phyloP scores from a whole-genome alignment of 1,140 invertebrate genomes.

The Euwallacea similis region DNA sequence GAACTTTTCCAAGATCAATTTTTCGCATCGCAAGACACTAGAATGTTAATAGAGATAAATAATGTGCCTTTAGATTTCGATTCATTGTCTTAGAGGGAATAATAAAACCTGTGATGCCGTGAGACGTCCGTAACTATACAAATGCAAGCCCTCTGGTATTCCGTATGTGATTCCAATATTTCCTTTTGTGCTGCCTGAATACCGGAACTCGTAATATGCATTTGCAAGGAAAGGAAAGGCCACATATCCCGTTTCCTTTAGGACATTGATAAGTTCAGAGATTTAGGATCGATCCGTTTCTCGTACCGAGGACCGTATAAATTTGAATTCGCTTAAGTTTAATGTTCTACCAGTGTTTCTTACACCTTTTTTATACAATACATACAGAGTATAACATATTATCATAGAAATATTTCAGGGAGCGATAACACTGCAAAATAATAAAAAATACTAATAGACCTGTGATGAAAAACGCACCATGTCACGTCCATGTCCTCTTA shows the following conservation, averaged over 20 bases:
- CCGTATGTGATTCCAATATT: background rate
- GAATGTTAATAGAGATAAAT: conserved; percentile 6
- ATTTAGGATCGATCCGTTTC: background rate
- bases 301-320: background rate
- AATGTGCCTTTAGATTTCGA: background rate
- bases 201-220: conserved; percentile 3
- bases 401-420: no score
- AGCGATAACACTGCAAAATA: no score
- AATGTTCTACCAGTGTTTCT: no score
- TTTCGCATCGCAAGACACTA: conserved; percentile 3
- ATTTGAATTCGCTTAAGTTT: background rate
- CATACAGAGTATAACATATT: no score
- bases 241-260: conserved; percentile 3
- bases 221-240: conserved; percentile 1
- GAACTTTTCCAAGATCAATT: conserved; percentile 1
- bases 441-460: no score
- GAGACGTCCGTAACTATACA: no score
- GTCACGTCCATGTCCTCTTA: no score
- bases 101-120: no score
- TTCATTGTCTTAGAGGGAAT: no score
- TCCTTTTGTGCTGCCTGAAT: conserved; percentile 3
- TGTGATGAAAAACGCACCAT: no score
- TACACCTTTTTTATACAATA: no score
- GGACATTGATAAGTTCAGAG: conserved; percentile 2
- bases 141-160: background rate